Percentiles rank a stretch among this genome's conserved stretches.
Conservation (phyloP, 2,797 vertebrate genomes). For the Chaunax sp. region DNA sequence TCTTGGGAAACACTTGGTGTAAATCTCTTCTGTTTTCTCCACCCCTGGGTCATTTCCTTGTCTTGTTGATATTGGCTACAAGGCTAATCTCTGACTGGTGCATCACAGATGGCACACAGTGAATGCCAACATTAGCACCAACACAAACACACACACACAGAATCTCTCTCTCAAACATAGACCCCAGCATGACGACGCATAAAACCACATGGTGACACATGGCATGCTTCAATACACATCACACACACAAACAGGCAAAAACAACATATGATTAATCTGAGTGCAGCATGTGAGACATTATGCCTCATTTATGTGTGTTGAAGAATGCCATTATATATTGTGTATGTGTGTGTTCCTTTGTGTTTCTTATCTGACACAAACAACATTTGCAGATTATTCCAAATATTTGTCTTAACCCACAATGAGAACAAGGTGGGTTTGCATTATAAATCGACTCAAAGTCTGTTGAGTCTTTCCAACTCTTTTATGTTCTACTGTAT, state of each 20-base stretch:
- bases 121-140: constrained; percentile 58
- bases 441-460: background rate
- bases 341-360: constrained; percentile 10
- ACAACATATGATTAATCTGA: constrained; percentile 27
- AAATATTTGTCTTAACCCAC: constrained; percentile 27
- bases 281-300: constrained; percentile 29
- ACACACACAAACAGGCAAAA: background rate
- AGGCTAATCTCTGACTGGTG: constrained; percentile 66
- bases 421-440: constrained; percentile 3
- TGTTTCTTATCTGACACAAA: constrained; percentile 9
- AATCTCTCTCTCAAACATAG: constrained; percentile 8
- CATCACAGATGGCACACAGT: constrained; percentile 72
- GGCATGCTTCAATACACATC: constrained; percentile 9
- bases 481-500: too few relatives aligned
- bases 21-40: constrained; percentile 28
- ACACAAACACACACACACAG: constrained; percentile 23
- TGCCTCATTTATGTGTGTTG: constrained; percentile 22
- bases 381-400: constrained; percentile 28
- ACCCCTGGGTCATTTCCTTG: constrained; percentile 64
- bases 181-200: constrained; percentile 38
- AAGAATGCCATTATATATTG: constrained; percentile 10
- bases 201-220: constrained; percentile 39
- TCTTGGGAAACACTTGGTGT: constrained; percentile 21
- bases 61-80: constrained; percentile 72
- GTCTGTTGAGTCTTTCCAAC: too few relatives aligned